These are phyloP conservation scores for Scomber scombrus DNA, from an alignment of 2,113 vertebrate genomes.

Conservation along the genomic window DNA sequence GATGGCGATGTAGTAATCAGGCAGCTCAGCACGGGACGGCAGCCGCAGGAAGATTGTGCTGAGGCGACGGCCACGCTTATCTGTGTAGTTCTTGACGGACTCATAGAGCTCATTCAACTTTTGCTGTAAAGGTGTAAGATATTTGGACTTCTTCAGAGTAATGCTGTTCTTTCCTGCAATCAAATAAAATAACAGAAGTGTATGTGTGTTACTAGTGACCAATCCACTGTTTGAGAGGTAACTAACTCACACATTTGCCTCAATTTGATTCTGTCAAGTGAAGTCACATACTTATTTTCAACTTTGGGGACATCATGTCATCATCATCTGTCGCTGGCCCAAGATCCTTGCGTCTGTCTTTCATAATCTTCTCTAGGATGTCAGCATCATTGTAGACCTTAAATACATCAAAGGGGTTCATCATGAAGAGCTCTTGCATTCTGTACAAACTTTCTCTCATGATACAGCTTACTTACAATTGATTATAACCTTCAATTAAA, in stretches of 20 bases:
- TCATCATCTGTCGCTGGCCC: constrained; percentile 94
- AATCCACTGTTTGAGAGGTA: background rate
- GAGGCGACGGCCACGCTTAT: constrained; percentile 96
- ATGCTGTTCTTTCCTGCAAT: constrained; percentile 94
- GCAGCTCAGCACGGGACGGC: constrained; percentile 97
- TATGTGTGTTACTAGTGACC: background rate
- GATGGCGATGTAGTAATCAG: constrained; percentile 98
- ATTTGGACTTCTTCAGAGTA: constrained; percentile 97
- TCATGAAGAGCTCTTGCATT: background rate
- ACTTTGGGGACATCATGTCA: constrained; percentile 94
- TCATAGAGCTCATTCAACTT: constrained; percentile 98
- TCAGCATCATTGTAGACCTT: constrained; percentile 99
- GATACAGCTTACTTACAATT: background rate
- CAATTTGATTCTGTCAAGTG: background rate
- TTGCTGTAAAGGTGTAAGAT: constrained; percentile 97
- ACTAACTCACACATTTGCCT: background rate
- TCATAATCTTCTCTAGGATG: constrained; percentile 95
- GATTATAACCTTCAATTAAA: no score
- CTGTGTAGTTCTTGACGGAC: constrained; percentile 97
- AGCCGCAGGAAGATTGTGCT: constrained; percentile 97
- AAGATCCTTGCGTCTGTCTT: constrained; percentile 94
- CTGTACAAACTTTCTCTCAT: background rate
- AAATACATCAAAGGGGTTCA: constrained; percentile 5
- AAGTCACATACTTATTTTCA: constrained; percentile 93
- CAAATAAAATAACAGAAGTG: constrained; percentile 1